Evolutionary conservation across 37 sponge, comb jelly and placozoan genomes (phyloP).

Genomic region (Ianthella basta): DNA sequence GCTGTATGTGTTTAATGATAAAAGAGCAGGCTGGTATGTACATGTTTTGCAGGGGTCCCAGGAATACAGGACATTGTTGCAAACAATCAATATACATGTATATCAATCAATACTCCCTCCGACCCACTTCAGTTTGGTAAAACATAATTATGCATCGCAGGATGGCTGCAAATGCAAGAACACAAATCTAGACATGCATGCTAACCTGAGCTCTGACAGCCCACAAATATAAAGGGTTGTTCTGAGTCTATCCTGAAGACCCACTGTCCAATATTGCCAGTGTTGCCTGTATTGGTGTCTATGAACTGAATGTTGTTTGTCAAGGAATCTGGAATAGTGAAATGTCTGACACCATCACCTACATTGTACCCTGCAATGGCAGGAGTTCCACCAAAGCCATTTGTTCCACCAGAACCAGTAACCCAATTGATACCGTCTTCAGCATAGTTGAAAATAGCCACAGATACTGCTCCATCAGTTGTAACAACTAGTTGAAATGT

Average conservation of each 20-base stretch:
- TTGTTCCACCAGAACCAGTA: neutral
- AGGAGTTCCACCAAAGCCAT: conserved; percentile 8
- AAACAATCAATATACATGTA: no score
- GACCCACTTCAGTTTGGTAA: no score
- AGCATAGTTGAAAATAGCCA: conserved; percentile 32
- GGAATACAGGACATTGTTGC: no score
- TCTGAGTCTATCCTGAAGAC: conserved; percentile 5
- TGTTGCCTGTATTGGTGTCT: neutral
- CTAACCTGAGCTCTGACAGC: neutral
- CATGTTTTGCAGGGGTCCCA: no score
- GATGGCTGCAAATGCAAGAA: no score
- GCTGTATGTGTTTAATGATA: no score
- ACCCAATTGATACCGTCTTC: conserved; percentile 31
- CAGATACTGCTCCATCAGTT: conserved; percentile 29
- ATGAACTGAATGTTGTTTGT: neutral
- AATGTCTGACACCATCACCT: neutral
- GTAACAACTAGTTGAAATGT: conserved; percentile 30
- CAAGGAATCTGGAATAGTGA: neutral
- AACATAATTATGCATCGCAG: no score
- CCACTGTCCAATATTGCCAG: conserved; percentile 2
- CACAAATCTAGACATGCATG: neutral
- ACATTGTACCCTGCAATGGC: conserved; percentile 12
- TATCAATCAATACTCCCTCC: no score
- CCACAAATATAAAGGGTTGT: neutral
- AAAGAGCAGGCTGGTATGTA: no score